These are phyloP conservation scores for Marisa cornuarietis DNA, from an alignment of 1,140 invertebrate species.

Conservation along the genomic window DNA sequence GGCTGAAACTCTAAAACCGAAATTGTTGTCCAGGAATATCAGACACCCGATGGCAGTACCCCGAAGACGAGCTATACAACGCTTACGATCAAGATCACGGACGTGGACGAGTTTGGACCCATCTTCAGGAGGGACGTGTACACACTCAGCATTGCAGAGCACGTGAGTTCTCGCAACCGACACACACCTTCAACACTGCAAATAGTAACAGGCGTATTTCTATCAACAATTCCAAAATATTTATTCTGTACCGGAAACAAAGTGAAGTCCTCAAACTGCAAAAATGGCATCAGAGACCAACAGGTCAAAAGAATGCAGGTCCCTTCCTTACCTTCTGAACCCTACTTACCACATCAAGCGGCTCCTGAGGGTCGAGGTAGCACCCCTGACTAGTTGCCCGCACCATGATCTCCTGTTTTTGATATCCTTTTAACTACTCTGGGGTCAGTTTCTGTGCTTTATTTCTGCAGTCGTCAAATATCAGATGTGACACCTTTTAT, in stretches of 20 bases:
- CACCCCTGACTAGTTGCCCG: too few relatives aligned
- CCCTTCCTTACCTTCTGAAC: too few relatives aligned
- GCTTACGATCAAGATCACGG: conserved; percentile 31
- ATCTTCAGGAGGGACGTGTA: conserved; percentile 26
- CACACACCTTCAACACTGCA: too few relatives aligned
- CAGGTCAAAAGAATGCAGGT: too few relatives aligned
- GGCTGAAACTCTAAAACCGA: not conserved
- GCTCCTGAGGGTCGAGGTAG: too few relatives aligned
- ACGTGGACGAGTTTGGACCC: conserved; percentile 41
- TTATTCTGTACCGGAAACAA: not conserved
- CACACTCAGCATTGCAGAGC: conserved; percentile 12
- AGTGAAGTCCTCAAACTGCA: not conserved
- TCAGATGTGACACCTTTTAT: too few relatives aligned
- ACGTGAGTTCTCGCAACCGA: conserved; percentile 4
- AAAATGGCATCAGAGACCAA: not conserved
- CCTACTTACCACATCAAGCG: too few relatives aligned
- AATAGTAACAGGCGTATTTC: not conserved
- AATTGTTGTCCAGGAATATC: too few relatives aligned
- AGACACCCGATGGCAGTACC: not conserved
- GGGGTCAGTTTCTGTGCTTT: too few relatives aligned
- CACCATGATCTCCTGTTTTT: too few relatives aligned
- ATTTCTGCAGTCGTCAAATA: too few relatives aligned
- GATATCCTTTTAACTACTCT: too few relatives aligned
- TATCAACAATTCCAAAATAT: not conserved
- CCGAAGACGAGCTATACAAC: conserved; percentile 24